Evolutionary conservation across 2,113 vertebrate species (phyloP).

Genomic region (Phaethornis superciliosus): DNA sequence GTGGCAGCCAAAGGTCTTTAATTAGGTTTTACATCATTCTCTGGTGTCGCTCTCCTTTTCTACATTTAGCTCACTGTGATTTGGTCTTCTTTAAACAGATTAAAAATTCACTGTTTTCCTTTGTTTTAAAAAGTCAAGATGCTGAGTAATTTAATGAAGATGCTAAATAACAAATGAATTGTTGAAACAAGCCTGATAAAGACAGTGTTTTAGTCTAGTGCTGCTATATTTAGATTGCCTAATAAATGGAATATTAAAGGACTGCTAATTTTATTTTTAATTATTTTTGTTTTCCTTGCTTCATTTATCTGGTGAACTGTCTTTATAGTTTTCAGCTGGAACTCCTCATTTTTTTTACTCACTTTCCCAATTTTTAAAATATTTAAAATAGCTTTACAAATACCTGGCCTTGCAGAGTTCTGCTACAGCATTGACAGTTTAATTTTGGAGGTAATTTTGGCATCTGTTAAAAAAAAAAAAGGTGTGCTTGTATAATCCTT

Average conservation of each 20-base stretch:
- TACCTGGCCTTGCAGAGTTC: background rate
- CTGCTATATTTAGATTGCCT: background rate
- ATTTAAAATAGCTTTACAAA: background rate
- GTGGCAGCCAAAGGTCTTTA: background rate
- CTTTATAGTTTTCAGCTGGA: constrained; percentile 14
- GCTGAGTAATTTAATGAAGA: background rate
- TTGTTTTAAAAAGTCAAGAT: background rate
- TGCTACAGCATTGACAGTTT: background rate
- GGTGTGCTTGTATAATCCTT: background rate
- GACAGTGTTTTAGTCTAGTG: background rate
- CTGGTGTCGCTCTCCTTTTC: accelerated
- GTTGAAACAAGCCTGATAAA: background rate
- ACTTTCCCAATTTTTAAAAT: background rate
- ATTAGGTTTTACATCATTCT: constrained; percentile 21
- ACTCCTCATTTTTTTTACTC: background rate
- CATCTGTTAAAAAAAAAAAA: background rate
- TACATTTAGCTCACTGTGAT: background rate
- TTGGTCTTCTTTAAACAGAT: background rate
- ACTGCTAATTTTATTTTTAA: background rate
- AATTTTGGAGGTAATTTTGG: constrained; percentile 2
- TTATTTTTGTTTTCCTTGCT: background rate
- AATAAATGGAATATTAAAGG: background rate
- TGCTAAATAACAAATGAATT: background rate
- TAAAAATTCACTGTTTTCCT: background rate
- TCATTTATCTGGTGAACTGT: background rate